Evolutionary conservation across 2,888 invertebrate genomes (phyloP).

Genomic region (Clistopyga incitator): DNA sequence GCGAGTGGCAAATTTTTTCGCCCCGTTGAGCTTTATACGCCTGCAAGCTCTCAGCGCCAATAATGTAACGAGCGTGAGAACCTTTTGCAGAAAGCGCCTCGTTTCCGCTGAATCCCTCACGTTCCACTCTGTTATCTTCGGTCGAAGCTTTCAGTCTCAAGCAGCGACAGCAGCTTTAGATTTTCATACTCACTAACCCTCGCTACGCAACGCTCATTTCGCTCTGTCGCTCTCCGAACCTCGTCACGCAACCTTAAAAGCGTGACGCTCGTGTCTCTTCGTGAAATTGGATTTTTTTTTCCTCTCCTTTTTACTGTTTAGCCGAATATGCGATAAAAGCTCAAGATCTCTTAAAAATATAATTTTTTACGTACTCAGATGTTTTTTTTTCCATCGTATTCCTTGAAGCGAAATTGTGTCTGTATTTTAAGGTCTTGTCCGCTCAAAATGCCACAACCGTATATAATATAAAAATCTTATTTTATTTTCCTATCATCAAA

Average conservation of each 20-base stretch:
- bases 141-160: background rate
- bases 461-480: too few relatives aligned
- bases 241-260: constrained; percentile 9
- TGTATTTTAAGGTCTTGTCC: background rate
- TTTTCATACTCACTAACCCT: constrained; percentile 25
- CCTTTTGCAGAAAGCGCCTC: constrained; percentile 8
- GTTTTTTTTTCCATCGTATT: background rate
- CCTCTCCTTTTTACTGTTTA: background rate
- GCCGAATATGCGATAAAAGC: background rate
- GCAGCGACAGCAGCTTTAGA: constrained; percentile 14
- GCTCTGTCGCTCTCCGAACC: constrained; percentile 11
- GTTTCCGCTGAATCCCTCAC: background rate
- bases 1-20: background rate
- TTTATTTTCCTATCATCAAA: too few relatives aligned
- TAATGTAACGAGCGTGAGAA: constrained; percentile 3
- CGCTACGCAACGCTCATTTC: constrained; percentile 4
- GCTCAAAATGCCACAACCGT: background rate
- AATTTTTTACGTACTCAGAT: background rate
- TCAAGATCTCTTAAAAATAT: background rate
- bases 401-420: background rate
- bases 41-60: background rate
- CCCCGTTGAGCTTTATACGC: background rate
- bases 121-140: constrained; percentile 22
- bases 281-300: constrained; percentile 9
- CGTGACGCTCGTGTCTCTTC: constrained; percentile 9